Base-by-base conservation (phyloP, 2,113 vertebrate genomes). In the Calcarius ornatus region DNA sequence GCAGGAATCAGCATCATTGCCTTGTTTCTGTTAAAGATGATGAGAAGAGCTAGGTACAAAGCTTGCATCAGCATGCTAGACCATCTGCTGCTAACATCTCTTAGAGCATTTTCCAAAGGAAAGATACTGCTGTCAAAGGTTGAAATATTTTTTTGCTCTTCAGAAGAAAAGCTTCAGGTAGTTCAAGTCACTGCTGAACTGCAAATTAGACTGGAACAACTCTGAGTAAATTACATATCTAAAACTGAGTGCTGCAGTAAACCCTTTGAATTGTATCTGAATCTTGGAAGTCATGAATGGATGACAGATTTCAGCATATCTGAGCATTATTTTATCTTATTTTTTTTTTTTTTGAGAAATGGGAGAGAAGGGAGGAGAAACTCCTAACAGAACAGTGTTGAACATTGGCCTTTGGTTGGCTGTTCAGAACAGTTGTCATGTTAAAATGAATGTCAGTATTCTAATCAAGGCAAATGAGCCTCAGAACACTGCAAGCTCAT, bases 221-320 rank as follows among this genome's bases (percentile, higher is more conserved):
- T 95, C 88, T 83, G 88, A 97, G 86, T 92, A 95, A 97, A 91
- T 96, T 82, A 96, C 80, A 94, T 33, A 75, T 91, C 92, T 91
- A 83, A 97, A 86, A 90, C 61, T 64, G 84, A 77, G 88, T 94
- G 76, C 91, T 86, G 73, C 75, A 89, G 90, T 87, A 96, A 97
- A 94, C 45, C 51, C 89, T 96, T 95, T 90, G 83, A 97, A 96
- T 98, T 96, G 95, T 94, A 96, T 96, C 91, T 97, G 94, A 72
- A 75, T 79, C 71, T 93, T 94, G 94, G 86, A 95, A 96, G 87
- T 91, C 79, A 59, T 90, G 63, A 86, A 71, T 81, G 75, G 80
- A 92, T 97, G 94, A 97, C 96, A 97, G 88, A 96, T 86, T 96
- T 96, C 81, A 84, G 92, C 80, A 88, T 73, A 78, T 81, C 47